Base-by-base conservation (phyloP, 2,888 invertebrate genomes). In the Erebia aethiops region DNA sequence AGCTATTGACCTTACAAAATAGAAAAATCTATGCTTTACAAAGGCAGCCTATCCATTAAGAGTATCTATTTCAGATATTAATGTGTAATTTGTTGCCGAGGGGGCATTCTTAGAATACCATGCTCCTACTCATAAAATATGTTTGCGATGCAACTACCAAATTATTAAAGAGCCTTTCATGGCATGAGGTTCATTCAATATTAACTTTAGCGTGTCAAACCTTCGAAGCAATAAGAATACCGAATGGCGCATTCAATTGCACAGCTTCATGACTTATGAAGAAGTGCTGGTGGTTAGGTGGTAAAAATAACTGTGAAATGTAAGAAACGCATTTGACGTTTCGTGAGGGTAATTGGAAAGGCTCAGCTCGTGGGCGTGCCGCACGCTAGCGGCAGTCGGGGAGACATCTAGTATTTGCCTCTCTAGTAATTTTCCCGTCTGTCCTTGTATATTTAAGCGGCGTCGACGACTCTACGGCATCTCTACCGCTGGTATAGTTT, bases 371-470 rank as follows among this genome's bases (percentile, higher is more conserved):
- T 75, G 75, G 77, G 80, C 78, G 78, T 78, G 77, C 76, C 73
- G 72, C 79, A 79, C 78, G 80, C 79, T 73, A 79, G 70, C 73
- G 70, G 64, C 73, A 62, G 71, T 70, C 69, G 71, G 60, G 71
- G 75, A 77, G 77, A 75, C 80, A 77, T 77, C 90, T 91, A 90
- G 81, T 89, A 89, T 91, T 90, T 89, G 90, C 86, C 82, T 88
- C 87, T 87, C 83, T 84, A 84, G 89, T 91, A 91, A 91, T 90
- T 91, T 89, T 86, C 87, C 84, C 84, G 87, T 84, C 84, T 84
- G 88, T 89, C 87, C 89, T 91, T 91, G 91, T 90, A 91, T 91
- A 92, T 91, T 91, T 88, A 89, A 91, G 87, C 86, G 84, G 84
- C 84, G 82, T 84, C 83, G 88, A 82, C 87, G 82, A 83, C n/a